Evolutionary conservation across 2,888 invertebrate genomes (phyloP), one percentile per base, ranked within the genome.

Genomic region (Meganola albula): DNA sequence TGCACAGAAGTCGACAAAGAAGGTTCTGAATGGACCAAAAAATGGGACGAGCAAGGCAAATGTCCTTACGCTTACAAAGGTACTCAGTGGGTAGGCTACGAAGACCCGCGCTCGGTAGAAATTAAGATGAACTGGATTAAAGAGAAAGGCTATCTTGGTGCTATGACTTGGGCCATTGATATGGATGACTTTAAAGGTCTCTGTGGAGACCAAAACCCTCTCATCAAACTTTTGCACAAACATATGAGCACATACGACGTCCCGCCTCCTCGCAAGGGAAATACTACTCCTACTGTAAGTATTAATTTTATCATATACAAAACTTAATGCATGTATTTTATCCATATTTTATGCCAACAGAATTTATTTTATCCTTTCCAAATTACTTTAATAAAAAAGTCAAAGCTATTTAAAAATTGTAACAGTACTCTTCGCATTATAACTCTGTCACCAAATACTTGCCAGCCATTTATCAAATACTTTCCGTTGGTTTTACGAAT

Each of bases 131-230:
- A 96, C 64, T 96, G 90, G 86, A 93, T 96, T 49, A 94, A 93
- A 63, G 60, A 89, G 34, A 93, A 92, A 66, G 94, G 95, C 0
- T 83, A 83, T 48, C 91, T 91, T 0, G 96, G 96, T 0, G 95
- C 94, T 1, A 96, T 96, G 96, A 92, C 91, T 10, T 96, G 96
- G 96, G 96, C 96, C 12, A 91, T 96, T 26, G 94, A 94, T 51
- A 95, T 96, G 95, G 96, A 97, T 38, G 96, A 96, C 69, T 96
- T 95, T 67, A 88, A 88, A 36, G 95, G 95, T 0, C 65, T 94
- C 1, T 96, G 96, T 57, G 96, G 96, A 0, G 87, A 89, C 0
- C 88, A 89, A 57, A 94, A 96, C 68, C 88, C 91, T 0, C 75
- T 96, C 6, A 91, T 93, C 44, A 90, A 92, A 40, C 88, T 94